Conservation (phyloP, 2,888 invertebrate species). For the Philhelius pedissequus region DNA sequence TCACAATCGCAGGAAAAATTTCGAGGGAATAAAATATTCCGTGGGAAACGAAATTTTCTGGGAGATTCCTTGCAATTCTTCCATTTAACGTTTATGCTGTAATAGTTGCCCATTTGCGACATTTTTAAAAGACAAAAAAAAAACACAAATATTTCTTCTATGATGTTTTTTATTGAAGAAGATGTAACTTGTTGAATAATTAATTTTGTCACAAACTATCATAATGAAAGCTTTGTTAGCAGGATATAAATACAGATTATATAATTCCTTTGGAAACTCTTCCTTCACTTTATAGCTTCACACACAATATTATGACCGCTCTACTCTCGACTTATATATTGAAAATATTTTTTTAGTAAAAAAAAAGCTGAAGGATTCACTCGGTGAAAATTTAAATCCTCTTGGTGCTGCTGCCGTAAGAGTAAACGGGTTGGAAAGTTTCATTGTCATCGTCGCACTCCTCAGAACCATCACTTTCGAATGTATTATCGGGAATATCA, state of each 20-base stretch:
- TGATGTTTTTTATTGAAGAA: conserved; percentile 63
- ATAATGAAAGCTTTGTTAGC: conserved; percentile 49
- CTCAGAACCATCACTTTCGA: conserved; percentile 97
- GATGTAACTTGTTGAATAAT: conserved; percentile 45
- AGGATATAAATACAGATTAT: conserved; percentile 26
- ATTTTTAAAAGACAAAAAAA: too few species aligned
- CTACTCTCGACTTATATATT: conserved; percentile 2
- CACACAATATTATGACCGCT: not conserved
- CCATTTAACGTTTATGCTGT: too few species aligned
- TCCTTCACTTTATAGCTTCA: conserved; percentile 6
- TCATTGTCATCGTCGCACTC: conserved; percentile 78
- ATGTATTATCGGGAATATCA: conserved; percentile 98
- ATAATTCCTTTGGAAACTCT: conserved; percentile 11
- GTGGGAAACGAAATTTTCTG: too few species aligned
- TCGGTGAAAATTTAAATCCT: conserved; percentile 40
- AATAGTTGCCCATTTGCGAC: too few species aligned
- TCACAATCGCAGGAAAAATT: too few species aligned
- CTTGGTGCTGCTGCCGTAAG: conserved; percentile 68
- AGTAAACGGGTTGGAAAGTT: conserved; percentile 78
- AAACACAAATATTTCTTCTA: conserved; percentile 21
- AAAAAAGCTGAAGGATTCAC: not conserved
- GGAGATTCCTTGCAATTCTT: too few species aligned
- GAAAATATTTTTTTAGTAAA: conserved; percentile 26
- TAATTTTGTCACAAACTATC: conserved; percentile 47
- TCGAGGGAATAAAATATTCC: too few species aligned